These are phyloP conservation scores for Erethizon dorsatum DNA, from an alignment of 2,797 vertebrate genomes.

Conservation along the genomic window DNA sequence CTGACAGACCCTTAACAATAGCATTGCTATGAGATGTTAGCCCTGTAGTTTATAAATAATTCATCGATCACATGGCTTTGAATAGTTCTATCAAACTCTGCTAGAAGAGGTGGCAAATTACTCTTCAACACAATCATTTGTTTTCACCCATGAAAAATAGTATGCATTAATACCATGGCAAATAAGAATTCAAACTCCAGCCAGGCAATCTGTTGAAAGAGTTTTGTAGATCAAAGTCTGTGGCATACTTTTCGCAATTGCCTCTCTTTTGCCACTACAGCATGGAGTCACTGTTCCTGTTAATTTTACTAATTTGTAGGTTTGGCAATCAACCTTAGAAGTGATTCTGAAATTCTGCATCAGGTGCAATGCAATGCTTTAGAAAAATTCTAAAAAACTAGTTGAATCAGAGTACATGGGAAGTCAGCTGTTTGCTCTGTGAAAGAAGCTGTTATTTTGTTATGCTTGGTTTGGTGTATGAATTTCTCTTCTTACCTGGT, in stretches of 20 bases:
- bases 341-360: slow-evolving; percentile 45
- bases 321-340: slow-evolving; percentile 13
- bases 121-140: slow-evolving; percentile 83
- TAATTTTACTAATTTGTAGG: slow-evolving; percentile 65
- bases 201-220: slow-evolving; percentile 46
- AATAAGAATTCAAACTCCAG: slow-evolving; percentile 77
- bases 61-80: slow-evolving; percentile 76
- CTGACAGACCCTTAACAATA: slow-evolving; percentile 66
- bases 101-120: slow-evolving; percentile 80
- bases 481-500: slow-evolving; percentile 53
- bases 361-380: slow-evolving; percentile 16
- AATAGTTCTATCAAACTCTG: slow-evolving; percentile 79
- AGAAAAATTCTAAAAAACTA: neutral
- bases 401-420: neutral
- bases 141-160: slow-evolving; percentile 80
- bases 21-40: neutral
- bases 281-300: slow-evolving; percentile 1
- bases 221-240: slow-evolving; percentile 54
- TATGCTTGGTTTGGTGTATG: neutral
- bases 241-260: neutral
- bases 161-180: slow-evolving; percentile 50
- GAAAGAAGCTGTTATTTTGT: neutral
- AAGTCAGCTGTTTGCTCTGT: neutral
- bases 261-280: neutral
- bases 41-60: slow-evolving; percentile 73